These are phyloP conservation scores for Sternarchorhynchus goeldii DNA, from an alignment of 2,797 vertebrate species.

Conservation along the genomic window DNA sequence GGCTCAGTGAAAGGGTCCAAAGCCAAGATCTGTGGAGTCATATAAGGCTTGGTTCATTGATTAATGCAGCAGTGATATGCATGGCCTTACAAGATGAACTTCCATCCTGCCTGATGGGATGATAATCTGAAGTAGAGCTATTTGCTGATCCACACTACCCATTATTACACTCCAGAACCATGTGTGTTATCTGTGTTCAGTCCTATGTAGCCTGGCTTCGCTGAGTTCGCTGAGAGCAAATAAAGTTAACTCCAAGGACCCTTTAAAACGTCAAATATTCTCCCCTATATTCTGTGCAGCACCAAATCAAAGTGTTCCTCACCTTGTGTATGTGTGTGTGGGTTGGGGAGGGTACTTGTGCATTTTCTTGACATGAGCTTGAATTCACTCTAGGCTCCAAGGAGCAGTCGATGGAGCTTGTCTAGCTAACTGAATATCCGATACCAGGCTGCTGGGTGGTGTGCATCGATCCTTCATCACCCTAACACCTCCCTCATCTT, in stretches of 20 bases:
- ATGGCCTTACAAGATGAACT: constrained; percentile 71
- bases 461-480: constrained; percentile 35
- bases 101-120: constrained; percentile 69
- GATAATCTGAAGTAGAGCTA: constrained; percentile 65
- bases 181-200: constrained; percentile 64
- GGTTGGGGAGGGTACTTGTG: not conserved
- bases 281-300: constrained; percentile 8
- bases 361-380: constrained; percentile 9
- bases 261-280: constrained; percentile 5
- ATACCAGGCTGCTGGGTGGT: constrained; percentile 39
- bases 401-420: constrained; percentile 37
- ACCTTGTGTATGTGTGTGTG: not conserved
- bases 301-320: constrained; percentile 15
- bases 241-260: constrained; percentile 27
- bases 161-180: constrained; percentile 74
- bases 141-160: constrained; percentile 70
- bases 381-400: not conserved
- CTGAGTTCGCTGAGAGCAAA: constrained; percentile 34
- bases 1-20: constrained; percentile 3
- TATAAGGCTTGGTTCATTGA: constrained; percentile 70
- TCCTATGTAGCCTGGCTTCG: constrained; percentile 63
- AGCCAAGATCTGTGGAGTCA: constrained; percentile 40
- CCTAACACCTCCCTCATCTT: constrained; percentile 8
- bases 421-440: constrained; percentile 52
- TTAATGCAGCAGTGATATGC: constrained; percentile 74